These are phyloP conservation scores for Cyrtonyx montezumae DNA, from an alignment of 2,113 vertebrate species.

Conservation along the genomic window DNA sequence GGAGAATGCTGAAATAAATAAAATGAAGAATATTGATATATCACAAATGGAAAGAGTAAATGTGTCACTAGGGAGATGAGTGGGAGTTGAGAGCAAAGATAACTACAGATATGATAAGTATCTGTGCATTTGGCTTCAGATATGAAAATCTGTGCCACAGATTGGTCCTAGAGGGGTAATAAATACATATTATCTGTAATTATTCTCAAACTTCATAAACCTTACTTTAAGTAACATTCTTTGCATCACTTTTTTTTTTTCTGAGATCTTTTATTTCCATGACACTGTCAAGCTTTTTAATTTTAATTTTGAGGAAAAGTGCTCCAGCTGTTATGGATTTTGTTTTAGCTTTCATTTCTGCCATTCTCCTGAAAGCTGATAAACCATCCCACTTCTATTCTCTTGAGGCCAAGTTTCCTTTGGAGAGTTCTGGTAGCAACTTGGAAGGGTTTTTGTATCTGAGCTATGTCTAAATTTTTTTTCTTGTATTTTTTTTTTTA, in stretches of 20 bases:
- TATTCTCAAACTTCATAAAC: conserved; percentile 70
- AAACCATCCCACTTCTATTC: not conserved
- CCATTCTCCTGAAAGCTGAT: not conserved
- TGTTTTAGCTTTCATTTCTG: not conserved
- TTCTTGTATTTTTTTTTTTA: not conserved
- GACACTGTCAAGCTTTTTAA: conserved; percentile 17
- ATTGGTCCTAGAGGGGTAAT: conserved; percentile 63
- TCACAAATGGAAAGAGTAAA: conserved; percentile 48
- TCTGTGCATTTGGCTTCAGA: conserved; percentile 46
- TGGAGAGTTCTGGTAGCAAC: not conserved
- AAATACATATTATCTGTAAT: conserved; percentile 74
- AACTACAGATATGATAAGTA: conserved; percentile 37
- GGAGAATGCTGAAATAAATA: conserved; percentile 36
- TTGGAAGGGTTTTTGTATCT: not conserved
- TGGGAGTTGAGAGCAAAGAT: conserved; percentile 49
- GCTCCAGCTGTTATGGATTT: conserved; percentile 20
- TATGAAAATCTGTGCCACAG: conserved; percentile 35
- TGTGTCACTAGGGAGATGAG: conserved; percentile 40
- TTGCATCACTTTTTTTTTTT: not conserved
- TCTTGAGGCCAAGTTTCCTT: not conserved
- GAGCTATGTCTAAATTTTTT: not conserved
- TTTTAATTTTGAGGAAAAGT: conserved; percentile 64
- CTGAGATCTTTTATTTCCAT: conserved; percentile 69
- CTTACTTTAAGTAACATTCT: conserved; percentile 52
- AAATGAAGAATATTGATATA: conserved; percentile 27